Evolutionary conservation across 2,888 invertebrate species (phyloP).

Genomic region (Latheticus oryzae): DNA sequence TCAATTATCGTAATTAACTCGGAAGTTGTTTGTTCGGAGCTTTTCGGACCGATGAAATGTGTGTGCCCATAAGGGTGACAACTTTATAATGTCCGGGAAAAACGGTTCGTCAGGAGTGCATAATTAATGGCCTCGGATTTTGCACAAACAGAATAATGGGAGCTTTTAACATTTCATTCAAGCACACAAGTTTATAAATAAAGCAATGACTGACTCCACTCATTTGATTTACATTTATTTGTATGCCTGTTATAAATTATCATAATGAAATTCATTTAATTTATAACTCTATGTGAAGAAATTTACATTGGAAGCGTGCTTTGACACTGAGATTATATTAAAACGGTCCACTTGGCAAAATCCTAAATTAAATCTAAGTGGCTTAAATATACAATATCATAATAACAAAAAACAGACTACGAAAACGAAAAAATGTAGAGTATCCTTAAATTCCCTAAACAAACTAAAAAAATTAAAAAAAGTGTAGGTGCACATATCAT

Average conservation of each 20-base stretch:
- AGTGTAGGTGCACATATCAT: too few species aligned
- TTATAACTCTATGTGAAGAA: conserved; percentile 19
- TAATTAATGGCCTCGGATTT: conserved; percentile 24
- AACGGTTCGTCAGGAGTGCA: conserved; percentile 37
- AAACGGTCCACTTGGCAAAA: conserved; percentile 4
- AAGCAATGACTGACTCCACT: conserved; percentile 3
- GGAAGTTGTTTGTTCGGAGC: conserved; percentile 52
- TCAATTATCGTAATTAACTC: conserved; percentile 61
- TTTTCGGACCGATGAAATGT: conserved; percentile 45
- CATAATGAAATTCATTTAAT: conserved; percentile 28
- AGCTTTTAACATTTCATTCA: conserved; percentile 22
- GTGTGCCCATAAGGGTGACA: conserved; percentile 47
- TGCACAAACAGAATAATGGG: conserved; percentile 33
- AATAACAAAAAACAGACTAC: too few species aligned
- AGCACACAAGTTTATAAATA: conserved; percentile 13
- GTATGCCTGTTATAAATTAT: conserved; percentile 25
- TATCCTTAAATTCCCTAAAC: too few species aligned
- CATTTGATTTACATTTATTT: conserved; percentile 33
- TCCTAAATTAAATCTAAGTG: too few species aligned
- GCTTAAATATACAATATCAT: too few species aligned
- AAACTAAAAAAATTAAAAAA: too few species aligned
- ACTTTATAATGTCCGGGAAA: conserved; percentile 47
- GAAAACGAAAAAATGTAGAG: too few species aligned
- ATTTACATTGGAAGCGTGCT: conserved; percentile 22
- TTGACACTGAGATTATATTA: conserved; percentile 19